phyloP scores from a whole-genome alignment of 2,888 invertebrate species.

The Xanthostigma xanthostigma region DNA sequence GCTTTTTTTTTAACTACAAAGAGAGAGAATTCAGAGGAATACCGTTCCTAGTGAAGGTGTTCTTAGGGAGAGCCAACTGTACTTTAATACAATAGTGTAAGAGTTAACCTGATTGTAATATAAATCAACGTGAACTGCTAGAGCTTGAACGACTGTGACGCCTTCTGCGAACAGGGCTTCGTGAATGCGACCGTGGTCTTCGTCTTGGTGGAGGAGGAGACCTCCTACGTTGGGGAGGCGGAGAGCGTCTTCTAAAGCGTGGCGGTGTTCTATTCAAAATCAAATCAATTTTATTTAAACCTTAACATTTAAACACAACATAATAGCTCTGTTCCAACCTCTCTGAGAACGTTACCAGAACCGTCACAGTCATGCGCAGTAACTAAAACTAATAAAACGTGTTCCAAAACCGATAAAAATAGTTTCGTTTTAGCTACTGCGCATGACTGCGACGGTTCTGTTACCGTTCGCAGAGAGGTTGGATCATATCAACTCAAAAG shows the following conservation, averaged over 20 bases:
- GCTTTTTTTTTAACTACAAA: neutral
- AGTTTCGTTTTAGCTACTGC: no score
- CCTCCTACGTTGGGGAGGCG: slow-evolving; percentile 24
- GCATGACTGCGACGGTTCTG: no score
- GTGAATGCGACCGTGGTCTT: slow-evolving; percentile 37
- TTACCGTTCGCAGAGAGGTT: no score
- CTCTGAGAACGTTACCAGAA: no score
- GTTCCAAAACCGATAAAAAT: no score
- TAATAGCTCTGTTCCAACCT: no score
- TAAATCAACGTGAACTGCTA: slow-evolving; percentile 43
- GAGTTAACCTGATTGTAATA: neutral
- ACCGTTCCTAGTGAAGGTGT: neutral
- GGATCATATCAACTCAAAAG: no score
- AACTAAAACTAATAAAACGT: no score
- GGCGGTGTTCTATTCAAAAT: slow-evolving; percentile 27
- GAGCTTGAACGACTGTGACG: slow-evolving; percentile 60
- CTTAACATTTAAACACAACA: no score
- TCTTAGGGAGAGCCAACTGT: neutral
- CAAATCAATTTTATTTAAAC: neutral
- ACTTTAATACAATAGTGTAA: slow-evolving; percentile 4
- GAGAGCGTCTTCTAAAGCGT: slow-evolving; percentile 27
- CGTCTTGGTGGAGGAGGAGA: slow-evolving; percentile 42
- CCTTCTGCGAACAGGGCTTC: slow-evolving; percentile 42
- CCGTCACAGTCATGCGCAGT: no score
- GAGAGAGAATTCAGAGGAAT: no score